Base-by-base conservation (phyloP, 2,113 vertebrate genomes). In the Dolichotis patagonum region DNA sequence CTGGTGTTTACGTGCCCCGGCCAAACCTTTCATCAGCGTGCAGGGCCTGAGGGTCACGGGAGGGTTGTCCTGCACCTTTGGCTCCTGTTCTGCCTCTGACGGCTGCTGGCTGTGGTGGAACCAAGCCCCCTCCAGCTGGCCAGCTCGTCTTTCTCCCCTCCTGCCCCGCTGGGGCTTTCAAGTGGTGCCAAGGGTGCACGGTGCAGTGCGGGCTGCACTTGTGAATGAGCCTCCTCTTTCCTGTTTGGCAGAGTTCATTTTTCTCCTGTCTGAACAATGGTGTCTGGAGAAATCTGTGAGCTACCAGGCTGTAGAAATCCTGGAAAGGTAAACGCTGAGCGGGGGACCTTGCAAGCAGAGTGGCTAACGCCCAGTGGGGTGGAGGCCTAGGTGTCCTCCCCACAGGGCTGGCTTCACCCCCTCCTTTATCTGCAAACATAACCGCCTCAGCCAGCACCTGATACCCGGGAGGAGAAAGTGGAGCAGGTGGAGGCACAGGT, bases 291-390 rank as follows among this genome's bases (percentile, higher is more conserved):
- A 98, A 5, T 92, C 95, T 0, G 96, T 97, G 3, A 97, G 95
- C 96, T 99, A 99, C 97, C 99, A 98, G 85, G 99, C 99, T 0
- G 98, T 99, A 77, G 99, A 99, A 98, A 97, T 99, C 97, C 97
- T 99, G 4, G 98, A 99, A 97, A 99, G 99, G 99, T 99, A 99
- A 96, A 97, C 32, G 52, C 90, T 91, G 35, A 88, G 77, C 67
- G 7, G 54, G 69, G 49, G 75, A 20, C 87, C 77, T 89, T 95
- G 86, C 75, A 17, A 63, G 19, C 65, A 4, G 26, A 96, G 90
- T 32, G 28, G 20, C n/a, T 82, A 71, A 89, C 43, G 2, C 62
- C 16, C 54, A 4, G 13, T 17, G 3, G 17, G 17, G 54, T 16
- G 92, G 58, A 78, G 20, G 32, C 30, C 28, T 43, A 60, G 30